Conservation (phyloP, 2,113 vertebrate species). For the Beaufortia kweichowensis region DNA sequence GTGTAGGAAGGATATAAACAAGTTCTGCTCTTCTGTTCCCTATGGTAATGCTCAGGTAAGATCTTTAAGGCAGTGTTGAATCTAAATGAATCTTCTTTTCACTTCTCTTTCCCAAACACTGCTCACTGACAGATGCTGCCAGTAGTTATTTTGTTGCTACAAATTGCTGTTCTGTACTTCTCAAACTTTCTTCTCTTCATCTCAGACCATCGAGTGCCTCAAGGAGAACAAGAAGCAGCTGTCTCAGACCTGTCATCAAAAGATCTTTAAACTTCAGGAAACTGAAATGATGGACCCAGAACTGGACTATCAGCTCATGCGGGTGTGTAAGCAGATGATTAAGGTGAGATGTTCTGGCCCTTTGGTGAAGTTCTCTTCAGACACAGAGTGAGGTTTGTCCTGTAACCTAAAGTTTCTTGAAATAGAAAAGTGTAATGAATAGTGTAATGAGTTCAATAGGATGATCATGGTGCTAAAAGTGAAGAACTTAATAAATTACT, state of each 20-base stretch:
- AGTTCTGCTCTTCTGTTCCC: constrained; percentile 77
- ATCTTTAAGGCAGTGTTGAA: neutral
- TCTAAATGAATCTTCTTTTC: neutral
- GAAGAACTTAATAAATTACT: neutral
- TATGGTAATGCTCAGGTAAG: constrained; percentile 87
- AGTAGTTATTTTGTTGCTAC: no score
- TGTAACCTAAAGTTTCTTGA: neutral
- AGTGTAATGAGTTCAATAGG: constrained; percentile 8
- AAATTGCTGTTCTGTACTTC: no score
- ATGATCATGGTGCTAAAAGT: neutral
- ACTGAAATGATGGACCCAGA: constrained; percentile 90
- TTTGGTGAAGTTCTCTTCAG: neutral
- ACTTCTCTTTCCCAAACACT: no score
- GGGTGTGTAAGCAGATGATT: constrained; percentile 91
- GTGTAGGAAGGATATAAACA: constrained; percentile 83
- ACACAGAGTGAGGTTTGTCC: neutral
- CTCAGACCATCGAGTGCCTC: constrained; percentile 84
- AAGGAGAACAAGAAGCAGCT: constrained; percentile 85
- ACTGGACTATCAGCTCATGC: constrained; percentile 86
- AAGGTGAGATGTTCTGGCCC: constrained; percentile 70
- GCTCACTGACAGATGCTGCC: no score
- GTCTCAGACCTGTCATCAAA: constrained; percentile 80
- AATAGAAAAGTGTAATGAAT: no score
- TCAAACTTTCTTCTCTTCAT: neutral
- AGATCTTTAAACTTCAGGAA: constrained; percentile 87